Conservation (phyloP, 2,113 vertebrate genomes). For the Paralichthys olivaceus region DNA sequence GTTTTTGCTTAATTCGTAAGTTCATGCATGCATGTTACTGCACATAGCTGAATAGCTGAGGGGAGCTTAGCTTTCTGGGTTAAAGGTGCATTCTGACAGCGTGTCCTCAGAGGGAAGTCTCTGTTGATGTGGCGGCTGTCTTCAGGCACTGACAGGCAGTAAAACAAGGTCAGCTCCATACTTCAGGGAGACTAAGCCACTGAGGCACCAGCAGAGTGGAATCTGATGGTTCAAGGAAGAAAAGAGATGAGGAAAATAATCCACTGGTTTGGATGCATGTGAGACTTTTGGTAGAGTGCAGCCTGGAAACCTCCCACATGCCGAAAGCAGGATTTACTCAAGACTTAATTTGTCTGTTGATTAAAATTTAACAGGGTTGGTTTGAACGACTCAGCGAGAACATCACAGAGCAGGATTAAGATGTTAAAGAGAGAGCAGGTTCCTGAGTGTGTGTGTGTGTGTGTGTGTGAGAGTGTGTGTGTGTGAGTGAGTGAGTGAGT, state of each 20-base stretch:
- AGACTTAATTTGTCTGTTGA: conserved; percentile 16
- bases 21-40: background rate
- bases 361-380: conserved; percentile 6
- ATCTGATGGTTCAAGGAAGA: background rate
- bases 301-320: background rate
- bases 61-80: conserved; percentile 30
- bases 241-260: background rate
- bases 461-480: conserved; percentile 11
- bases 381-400: conserved; percentile 33
- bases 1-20: background rate
- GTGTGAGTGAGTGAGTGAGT: conserved; percentile 10
- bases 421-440: conserved; percentile 14
- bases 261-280: background rate
- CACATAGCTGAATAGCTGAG: background rate
- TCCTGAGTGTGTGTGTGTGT: background rate
- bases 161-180: conserved; percentile 12
- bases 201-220: no score
- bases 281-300: background rate
- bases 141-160: conserved; percentile 8
- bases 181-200: background rate
- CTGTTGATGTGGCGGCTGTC: conserved; percentile 7
- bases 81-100: conserved; percentile 13
- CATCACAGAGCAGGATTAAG: conserved; percentile 8
- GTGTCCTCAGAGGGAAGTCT: background rate
- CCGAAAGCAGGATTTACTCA: conserved; percentile 6